Evolutionary conservation across 1,140 invertebrate species (phyloP), one percentile per base, ranked within the genome.

Genomic region (Zaprionus africanus): DNA sequence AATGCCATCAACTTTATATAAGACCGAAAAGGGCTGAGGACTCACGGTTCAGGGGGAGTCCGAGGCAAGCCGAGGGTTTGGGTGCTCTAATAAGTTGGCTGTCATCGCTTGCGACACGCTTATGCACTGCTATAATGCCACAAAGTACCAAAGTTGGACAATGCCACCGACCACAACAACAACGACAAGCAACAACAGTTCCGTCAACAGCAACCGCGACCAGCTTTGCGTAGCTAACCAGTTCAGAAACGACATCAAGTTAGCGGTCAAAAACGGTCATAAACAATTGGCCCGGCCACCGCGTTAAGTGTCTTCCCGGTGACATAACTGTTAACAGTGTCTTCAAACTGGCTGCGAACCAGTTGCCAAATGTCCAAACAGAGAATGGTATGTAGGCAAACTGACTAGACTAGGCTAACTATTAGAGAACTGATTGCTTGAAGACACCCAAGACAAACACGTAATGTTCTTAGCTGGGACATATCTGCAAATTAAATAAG

Each of bases 51-150:
- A n/a, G 11, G 38, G 28, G 36, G 5, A 36, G 31, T 43, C 41
- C 4, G 46, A 26, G n/a, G 12, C 9, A 2, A 5, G 26, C 19
- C 22, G 22, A 22, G 22, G 22, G 5, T 31, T 43, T 28, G 57
- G 19, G 5, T 38, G 65, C 67, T 69, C 58, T 70, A 83, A 81
- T 84, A 87, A 87, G 85, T 68, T 70, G 59, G 43, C 81, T 72
- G 82, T 87, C 81, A 88, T 68, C 74, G 64, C 76, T 88, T 88
- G 67, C 81, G 81, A 84, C 83, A 88, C 78, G 81, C 81, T 74
- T 68, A 58, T 46, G 60, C 41, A 79, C 54, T 43, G 63, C 34
- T 57, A 66, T 59, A 70, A 70, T 76, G 62, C 46, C 56, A 63
- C 65, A 66, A 81, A 88, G 84, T 76, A 84, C 68, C 62, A 61